Base-by-base conservation (phyloP, 2,113 vertebrate genomes). In the Corydoras sp. region DNA sequence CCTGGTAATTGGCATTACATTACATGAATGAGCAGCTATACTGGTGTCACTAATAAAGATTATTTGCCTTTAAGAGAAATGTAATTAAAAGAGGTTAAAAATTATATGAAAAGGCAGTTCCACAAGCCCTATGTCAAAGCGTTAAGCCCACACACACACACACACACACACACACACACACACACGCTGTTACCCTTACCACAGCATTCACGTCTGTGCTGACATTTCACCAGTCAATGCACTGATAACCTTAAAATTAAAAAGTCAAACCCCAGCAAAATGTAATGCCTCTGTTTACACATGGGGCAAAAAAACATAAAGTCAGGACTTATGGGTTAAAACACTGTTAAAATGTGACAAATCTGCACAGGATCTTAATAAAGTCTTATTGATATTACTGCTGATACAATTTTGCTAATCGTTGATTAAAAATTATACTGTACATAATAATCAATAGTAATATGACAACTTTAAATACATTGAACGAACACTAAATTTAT, bases 181-280 rank as follows among this genome's bases (percentile, higher is more conserved):
- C 69, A n/a, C 50, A 71, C 64, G 18, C 60, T 35, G 64, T 79
- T 81, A 76, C 64, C 67, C 48, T 62, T 58, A 29, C 65, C 75
- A 68, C 67, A 70, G 71, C 74, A 62, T 74, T 81, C 75, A 68
- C 35, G 35, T 43, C 35, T 80, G 73, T 14, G 63, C 68, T 86
- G 84, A 86, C 83, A 86, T 88, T 86, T 83, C 71, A 79, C 78
- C 75, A 68, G 65, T 81, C 79, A 81, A 56, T 66, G 76, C 75
- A 80, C 76, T 70, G 67, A 54, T 72, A 77, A 80, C 71, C 43
- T 76, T 56, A 56, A 49, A 71, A 30, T 69, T 75, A 73, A 70
- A 73, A 79, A 78, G 43, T 12, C 59, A 62, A 73, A 74, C 29
- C 29, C 12, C 30, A 58, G 73, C 76, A 77, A 78, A 80, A 78